These are phyloP conservation scores for Cettia cetti DNA, from an alignment of 2,113 vertebrate species.

Conservation along the genomic window DNA sequence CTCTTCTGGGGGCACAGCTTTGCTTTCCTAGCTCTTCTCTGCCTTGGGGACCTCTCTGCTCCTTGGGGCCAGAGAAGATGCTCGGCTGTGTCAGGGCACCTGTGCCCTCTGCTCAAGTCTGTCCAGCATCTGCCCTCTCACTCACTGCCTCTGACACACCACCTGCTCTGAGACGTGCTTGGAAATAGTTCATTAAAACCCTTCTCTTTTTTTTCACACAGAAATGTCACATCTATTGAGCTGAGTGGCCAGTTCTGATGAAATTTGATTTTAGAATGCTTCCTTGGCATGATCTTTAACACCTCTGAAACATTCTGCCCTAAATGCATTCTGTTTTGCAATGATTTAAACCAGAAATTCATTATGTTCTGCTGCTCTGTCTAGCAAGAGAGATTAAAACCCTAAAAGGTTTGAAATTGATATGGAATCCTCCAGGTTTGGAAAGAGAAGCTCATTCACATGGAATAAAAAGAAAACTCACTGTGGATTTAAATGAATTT, in stretches of 20 bases:
- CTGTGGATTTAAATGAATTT: conserved; percentile 32
- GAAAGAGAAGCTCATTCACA: conserved; percentile 30
- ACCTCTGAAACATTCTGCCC: background rate
- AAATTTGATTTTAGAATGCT: background rate
- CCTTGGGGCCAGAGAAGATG: rapidly evolving
- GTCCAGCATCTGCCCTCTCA: background rate
- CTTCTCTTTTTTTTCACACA: background rate
- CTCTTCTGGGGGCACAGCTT: background rate
- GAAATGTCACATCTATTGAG: background rate
- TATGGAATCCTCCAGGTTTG: conserved; percentile 39
- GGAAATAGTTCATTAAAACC: background rate
- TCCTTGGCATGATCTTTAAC: background rate
- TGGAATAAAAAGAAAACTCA: conserved; percentile 38
- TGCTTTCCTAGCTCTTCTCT: background rate
- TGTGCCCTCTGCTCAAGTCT: background rate
- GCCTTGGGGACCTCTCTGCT: background rate
- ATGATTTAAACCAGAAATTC: conserved; percentile 19
- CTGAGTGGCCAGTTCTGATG: background rate
- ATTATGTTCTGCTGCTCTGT: background rate
- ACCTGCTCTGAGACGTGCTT: background rate
- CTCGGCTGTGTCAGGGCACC: background rate
- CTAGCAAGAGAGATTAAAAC: conserved; percentile 35
- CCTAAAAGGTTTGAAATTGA: conserved; percentile 22
- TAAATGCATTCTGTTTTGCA: conserved; percentile 36
- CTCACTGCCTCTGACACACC: background rate